Base-by-base conservation (phyloP, 2,888 invertebrate genomes). In the Drosophila quinaria region DNA sequence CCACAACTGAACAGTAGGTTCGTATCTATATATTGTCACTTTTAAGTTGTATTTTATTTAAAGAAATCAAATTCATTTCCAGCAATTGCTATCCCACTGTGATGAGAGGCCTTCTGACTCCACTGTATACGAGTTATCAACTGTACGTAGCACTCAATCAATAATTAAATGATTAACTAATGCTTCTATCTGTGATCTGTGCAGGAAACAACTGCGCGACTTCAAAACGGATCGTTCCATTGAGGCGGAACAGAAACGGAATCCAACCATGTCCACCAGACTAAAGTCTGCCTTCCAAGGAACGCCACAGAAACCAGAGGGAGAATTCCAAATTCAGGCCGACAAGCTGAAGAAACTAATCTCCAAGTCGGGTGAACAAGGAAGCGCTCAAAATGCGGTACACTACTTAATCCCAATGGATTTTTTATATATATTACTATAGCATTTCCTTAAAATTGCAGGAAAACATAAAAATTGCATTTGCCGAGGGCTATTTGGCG, bases 401-500 rank as follows among this genome's bases (percentile, higher is more conserved):
- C n/a, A n/a, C n/a, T n/a, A n/a, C n/a, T n/a, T n/a, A n/a, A n/a
- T n/a, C n/a, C n/a, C n/a, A n/a, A n/a, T n/a, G n/a, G n/a, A n/a
- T n/a, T n/a, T n/a, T n/a, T n/a, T n/a, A n/a, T n/a, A n/a, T 2
- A 4, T 22, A 22, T 22, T 4, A 22, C 4, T 22, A 22, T 4
- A 22, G 0, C 22, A 22, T 22, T 22, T 4, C 4, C 4, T 4
- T 25, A 25, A 5, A 6, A 5, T 62, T 54, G 0, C 51, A 97
- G 92, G 95, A 95, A 78, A 95, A 95, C 89, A 94, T 97, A 63
- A 97, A 97, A 93, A 94, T 97, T 64, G 98, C 98, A 0, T 98
- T 98, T 93, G 97, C 97, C 37, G 98, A 98, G 92, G 98, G 98
- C 0, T 98, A 97, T 91, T 91, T 97, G 68, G 95, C 97, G 58